phyloP scores from a whole-genome alignment of 2,888 invertebrate genomes.

The Phyllotreta cruciferae region DNA sequence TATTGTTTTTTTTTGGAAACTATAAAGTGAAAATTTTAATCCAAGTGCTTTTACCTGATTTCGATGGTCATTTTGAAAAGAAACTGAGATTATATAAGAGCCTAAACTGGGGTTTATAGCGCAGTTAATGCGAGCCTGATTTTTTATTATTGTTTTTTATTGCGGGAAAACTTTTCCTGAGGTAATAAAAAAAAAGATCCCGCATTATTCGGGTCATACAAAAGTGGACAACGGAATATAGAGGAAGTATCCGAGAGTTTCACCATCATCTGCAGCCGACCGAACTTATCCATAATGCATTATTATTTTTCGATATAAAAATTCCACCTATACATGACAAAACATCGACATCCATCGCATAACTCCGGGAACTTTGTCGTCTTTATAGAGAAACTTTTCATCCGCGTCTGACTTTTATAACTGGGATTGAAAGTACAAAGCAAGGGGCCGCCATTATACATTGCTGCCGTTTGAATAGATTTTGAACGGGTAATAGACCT shows the following conservation, averaged over 20 bases:
- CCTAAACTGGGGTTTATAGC: too few relatives aligned
- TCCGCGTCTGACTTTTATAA: conserved; percentile 39
- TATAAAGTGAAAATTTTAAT: too few relatives aligned
- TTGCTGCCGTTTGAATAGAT: conserved; percentile 28
- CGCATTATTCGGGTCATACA: conserved; percentile 23
- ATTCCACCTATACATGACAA: conserved; percentile 34
- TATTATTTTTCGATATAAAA: conserved; percentile 31
- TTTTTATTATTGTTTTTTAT: background rate
- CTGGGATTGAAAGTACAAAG: conserved; percentile 35
- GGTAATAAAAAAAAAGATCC: conserved; percentile 20
- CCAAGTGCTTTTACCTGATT: too few relatives aligned
- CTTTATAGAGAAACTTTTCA: conserved; percentile 39
- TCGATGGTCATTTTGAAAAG: too few relatives aligned
- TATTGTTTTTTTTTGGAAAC: too few relatives aligned
- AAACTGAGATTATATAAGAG: too few relatives aligned
- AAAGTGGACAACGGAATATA: conserved; percentile 15
- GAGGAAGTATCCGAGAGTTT: conserved; percentile 11
- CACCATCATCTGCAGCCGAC: conserved; percentile 30
- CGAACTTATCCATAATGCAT: conserved; percentile 32
- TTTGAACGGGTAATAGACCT: conserved; percentile 31
- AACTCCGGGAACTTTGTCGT: conserved; percentile 34
- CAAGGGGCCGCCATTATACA: conserved; percentile 27
- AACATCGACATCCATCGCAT: conserved; percentile 37
- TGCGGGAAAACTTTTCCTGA: conserved; percentile 10
- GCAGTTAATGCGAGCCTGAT: too few relatives aligned